Conservation (phyloP, 1,140 invertebrate genomes). For the Mactra quadrangularis region DNA sequence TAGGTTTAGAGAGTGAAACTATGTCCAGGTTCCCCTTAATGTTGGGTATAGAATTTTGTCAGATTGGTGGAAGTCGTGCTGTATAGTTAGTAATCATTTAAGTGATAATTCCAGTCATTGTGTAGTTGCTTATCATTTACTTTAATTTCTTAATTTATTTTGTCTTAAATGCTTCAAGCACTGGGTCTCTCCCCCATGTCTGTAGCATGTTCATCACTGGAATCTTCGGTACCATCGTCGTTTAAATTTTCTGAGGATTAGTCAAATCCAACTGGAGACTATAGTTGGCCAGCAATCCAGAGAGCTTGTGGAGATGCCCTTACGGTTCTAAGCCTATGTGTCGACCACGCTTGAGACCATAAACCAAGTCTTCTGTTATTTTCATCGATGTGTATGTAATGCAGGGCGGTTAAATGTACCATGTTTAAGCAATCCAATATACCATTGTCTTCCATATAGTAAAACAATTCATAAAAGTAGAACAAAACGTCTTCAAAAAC, state of each 20-base stretch:
- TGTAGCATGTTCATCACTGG: no score
- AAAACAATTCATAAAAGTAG: constrained; percentile 59
- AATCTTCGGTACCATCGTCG: constrained; percentile 3
- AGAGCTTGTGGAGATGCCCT: constrained; percentile 43
- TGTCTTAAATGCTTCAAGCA: no score
- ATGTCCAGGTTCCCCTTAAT: no score
- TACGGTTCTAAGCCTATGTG: constrained; percentile 56
- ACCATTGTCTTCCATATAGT: constrained; percentile 58
- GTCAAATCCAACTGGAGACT: no score
- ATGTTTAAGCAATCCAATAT: constrained; percentile 50
- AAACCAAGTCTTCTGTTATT: constrained; percentile 39
- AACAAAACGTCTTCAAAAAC: constrained; percentile 55
- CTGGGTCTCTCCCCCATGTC: no score
- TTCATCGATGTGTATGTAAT: constrained; percentile 50
- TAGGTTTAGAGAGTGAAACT: no score
- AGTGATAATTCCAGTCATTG: no score
- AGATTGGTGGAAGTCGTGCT: no score
- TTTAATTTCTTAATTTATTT: no score
- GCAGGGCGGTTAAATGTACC: constrained; percentile 37
- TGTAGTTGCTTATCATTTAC: no score
- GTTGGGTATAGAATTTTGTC: no score
- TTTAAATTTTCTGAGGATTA: constrained; percentile 1
- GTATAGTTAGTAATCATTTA: no score
- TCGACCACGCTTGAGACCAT: constrained; percentile 53
- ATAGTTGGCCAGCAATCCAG: constrained; percentile 37